phyloP scores from a whole-genome alignment of 2,888 invertebrate genomes.

The Neocrepidodera transversa region DNA sequence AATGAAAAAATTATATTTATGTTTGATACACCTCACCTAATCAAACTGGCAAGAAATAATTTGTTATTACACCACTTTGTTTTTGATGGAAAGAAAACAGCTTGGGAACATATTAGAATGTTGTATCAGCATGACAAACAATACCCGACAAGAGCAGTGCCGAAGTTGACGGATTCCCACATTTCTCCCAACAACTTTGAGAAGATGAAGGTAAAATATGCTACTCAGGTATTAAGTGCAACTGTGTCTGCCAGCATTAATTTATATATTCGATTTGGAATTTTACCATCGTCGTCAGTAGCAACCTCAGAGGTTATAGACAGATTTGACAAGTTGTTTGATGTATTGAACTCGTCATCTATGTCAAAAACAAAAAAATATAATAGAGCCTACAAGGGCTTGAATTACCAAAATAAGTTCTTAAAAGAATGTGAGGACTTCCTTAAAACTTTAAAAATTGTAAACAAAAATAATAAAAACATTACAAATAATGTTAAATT shows the following conservation, averaged over 20 bases:
- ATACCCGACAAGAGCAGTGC: constrained; percentile 14
- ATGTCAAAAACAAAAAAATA: background rate
- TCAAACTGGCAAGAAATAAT: constrained; percentile 18
- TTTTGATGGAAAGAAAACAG: constrained; percentile 9
- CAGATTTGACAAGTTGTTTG: constrained; percentile 23
- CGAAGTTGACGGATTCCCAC: constrained; percentile 24
- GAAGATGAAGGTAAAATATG: constrained; percentile 42
- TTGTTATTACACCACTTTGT: constrained; percentile 5
- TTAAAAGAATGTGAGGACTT: too few relatives aligned
- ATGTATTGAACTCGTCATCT: constrained; percentile 9
- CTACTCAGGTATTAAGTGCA: constrained; percentile 39
- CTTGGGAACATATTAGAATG: constrained; percentile 4
- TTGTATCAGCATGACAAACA: constrained; percentile 24
- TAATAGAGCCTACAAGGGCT: background rate
- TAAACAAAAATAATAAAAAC: too few relatives aligned
- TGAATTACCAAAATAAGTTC: background rate
- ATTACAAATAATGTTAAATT: too few relatives aligned
- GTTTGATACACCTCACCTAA: constrained; percentile 14
- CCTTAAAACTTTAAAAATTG: too few relatives aligned
- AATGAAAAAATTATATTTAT: too few relatives aligned
- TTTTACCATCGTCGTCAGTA: constrained; percentile 11
- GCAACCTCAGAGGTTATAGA: constrained; percentile 17
- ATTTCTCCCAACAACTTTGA: constrained; percentile 33
- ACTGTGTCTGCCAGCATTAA: constrained; percentile 38
- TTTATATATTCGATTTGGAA: constrained; percentile 23